These are phyloP conservation scores for Rhynchonema sp. DNA, from an alignment of 2,888 invertebrate genomes.

Conservation along the genomic window DNA sequence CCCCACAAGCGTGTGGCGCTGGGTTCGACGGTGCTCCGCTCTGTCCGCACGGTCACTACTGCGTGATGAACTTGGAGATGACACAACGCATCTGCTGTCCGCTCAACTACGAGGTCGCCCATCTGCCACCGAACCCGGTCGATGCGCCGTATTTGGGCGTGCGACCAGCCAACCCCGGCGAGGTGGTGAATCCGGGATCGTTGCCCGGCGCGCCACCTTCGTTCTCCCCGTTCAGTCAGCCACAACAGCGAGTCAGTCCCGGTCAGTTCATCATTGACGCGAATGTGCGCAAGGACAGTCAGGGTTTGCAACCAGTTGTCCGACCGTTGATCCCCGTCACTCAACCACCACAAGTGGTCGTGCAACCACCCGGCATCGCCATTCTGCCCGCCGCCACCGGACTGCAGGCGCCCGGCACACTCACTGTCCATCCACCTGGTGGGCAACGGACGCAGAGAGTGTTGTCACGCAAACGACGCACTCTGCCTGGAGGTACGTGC, in stretches of 20 bases:
- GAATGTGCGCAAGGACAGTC: neutral
- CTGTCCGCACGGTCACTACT: slow-evolving; percentile 24
- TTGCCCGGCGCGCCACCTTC: neutral
- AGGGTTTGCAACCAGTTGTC: neutral
- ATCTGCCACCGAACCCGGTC: neutral
- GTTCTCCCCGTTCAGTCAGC: neutral
- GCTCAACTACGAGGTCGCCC: neutral
- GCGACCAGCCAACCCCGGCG: neutral
- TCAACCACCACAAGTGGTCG: too few species aligned
- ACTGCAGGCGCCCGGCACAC: too few species aligned
- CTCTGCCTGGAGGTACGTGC: too few species aligned
- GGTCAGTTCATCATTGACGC: neutral
- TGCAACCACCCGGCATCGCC: too few species aligned
- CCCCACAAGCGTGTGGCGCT: slow-evolving; percentile 15
- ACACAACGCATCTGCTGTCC: neutral
- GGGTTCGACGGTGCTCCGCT: slow-evolving; percentile 25
- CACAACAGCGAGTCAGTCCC: neutral
- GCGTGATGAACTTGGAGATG: slow-evolving; percentile 17
- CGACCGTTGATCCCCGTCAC: neutral
- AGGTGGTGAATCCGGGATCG: neutral
- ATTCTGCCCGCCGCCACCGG: too few species aligned
- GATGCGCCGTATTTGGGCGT: neutral
- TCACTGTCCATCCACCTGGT: too few species aligned
- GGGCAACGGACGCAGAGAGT: too few species aligned
- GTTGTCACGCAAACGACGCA: too few species aligned